Base-by-base conservation (phyloP, 2,888 invertebrate species). In the Eustalomyia histrio region DNA sequence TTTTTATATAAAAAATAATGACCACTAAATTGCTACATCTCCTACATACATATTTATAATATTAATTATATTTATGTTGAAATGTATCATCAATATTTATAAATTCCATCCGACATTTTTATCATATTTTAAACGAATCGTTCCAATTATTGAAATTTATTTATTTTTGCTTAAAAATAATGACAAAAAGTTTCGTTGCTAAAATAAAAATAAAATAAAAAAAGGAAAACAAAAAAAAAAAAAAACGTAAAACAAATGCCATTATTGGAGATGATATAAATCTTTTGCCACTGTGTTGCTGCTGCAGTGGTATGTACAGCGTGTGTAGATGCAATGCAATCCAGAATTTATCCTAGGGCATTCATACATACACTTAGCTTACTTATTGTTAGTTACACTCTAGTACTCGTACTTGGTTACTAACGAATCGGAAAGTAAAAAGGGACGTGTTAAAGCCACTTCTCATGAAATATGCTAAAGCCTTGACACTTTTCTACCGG, bases 381-480 rank as follows among this genome's bases (percentile, higher is more conserved):
- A 17, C 12, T 18, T 50, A 24, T n/a, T 29, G 17, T 64, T 29
- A n/a, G 29, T 50, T 33, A 21, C 43, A 17, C 29, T n/a, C n/a
- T n/a, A n/a, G n/a, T n/a, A n/a, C n/a, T 60, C 14, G 14, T 60
- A 60, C 35, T 71, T 29, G 29, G 29, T 29, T 52, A 65, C 78
- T 78, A 81, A 81, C 78, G 81, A 81, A 81, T 81, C 81, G 81
- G 81, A 81, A 81, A 81, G 81, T 81, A 78, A 81, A 81, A 81
- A 81, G 81, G 81, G 81, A 81, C 81, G 81, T 81, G 81, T 81
- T 81, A 81, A 78, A 81, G 85, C 85, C 87, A 86, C 88, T 88
- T 87, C 87, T 87, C 88, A 87, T 87, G 87, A 88, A 87, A 87
- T 87, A 87, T 87, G 87, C 87, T 88, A 88, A 87, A 86, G 87